Evolutionary conservation across 2,113 vertebrate genomes (phyloP).

Genomic region (Microtus pennsylvanicus): DNA sequence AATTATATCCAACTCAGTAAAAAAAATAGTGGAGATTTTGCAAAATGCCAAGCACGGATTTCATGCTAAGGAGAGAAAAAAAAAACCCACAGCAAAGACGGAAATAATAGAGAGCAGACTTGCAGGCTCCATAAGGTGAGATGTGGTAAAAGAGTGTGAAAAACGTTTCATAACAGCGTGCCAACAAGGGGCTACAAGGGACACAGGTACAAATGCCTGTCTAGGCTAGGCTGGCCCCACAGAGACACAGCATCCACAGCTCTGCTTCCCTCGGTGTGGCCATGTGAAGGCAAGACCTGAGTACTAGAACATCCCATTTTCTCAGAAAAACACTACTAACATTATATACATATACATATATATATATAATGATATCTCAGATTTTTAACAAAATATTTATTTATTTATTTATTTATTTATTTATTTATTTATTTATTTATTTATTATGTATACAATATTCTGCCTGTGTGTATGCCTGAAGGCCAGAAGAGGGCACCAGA

Average conservation of each 20-base stretch:
- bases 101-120: background rate
- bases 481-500: no score
- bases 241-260: background rate
- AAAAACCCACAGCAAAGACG: background rate
- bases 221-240: background rate
- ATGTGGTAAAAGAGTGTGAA: conserved; percentile 28
- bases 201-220: background rate
- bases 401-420: no score
- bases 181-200: background rate
- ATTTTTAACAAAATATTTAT: background rate
- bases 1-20: conserved; percentile 1
- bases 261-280: background rate
- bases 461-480: no score
- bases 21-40: background rate
- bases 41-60: background rate
- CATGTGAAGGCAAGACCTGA: background rate
- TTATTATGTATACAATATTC: no score
- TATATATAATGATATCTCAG: background rate
- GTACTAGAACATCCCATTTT: background rate
- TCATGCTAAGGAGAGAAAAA: background rate
- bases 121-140: conserved; percentile 1
- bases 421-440: no score
- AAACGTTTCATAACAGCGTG: conserved; percentile 38
- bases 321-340: conserved; percentile 17
- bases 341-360: background rate